phyloP scores from a whole-genome alignment of 2,888 invertebrate genomes.

The Poecilobothrus nobilitatus region DNA sequence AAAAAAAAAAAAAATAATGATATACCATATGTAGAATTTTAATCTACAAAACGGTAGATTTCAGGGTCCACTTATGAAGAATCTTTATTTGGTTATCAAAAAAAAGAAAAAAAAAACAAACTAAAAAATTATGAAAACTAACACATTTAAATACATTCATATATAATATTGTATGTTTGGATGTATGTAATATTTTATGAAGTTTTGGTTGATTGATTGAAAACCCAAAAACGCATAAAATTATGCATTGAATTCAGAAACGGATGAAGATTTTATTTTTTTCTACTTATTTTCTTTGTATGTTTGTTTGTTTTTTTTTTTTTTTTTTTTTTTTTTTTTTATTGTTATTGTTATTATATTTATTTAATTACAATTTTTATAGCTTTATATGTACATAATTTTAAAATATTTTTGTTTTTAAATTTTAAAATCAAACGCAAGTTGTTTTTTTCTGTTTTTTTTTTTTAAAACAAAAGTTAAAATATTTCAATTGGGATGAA shows the following conservation, averaged over 20 bases:
- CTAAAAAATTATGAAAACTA: too few relatives aligned
- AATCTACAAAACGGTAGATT: constrained; percentile 4
- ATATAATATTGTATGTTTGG: background rate
- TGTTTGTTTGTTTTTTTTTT: background rate
- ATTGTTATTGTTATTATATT: too few relatives aligned
- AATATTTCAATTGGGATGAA: too few relatives aligned
- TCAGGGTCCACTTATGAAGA: background rate
- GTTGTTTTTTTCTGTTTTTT: too few relatives aligned
- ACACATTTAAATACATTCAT: too few relatives aligned
- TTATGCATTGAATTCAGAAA: background rate
- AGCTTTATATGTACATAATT: background rate
- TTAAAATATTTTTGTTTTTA: background rate
- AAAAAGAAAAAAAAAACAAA: too few relatives aligned
- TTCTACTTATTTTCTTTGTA: too few relatives aligned
- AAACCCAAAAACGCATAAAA: background rate
- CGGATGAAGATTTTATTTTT: background rate
- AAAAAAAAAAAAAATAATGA: background rate
- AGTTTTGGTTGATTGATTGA: background rate
- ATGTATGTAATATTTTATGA: background rate
- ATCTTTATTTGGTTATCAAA: background rate
- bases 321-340: background rate
- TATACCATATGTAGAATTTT: background rate
- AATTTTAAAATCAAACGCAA: background rate
- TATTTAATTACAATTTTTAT: background rate
- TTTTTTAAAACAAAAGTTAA: too few relatives aligned